Evolutionary conservation across 2,113 vertebrate genomes (phyloP).

Genomic region (Panthera leo): DNA sequence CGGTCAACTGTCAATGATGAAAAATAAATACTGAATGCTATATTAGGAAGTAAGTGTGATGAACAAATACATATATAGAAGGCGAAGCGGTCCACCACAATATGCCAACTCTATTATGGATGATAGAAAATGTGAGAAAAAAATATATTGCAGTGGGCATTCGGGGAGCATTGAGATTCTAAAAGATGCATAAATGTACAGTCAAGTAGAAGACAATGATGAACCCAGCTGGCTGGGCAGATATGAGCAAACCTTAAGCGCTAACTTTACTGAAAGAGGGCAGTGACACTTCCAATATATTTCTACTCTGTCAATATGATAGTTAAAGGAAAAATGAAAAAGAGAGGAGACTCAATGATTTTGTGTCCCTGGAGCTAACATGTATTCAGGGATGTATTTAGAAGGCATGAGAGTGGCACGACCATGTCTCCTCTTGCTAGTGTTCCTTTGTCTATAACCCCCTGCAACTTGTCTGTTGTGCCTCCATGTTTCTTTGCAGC

Average conservation of each 20-base stretch:
- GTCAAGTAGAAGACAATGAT: not conserved
- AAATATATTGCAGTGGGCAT: constrained; percentile 34
- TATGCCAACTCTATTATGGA: constrained; percentile 18
- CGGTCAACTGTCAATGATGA: constrained; percentile 54
- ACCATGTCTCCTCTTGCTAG: not conserved
- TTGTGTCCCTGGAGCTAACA: not conserved
- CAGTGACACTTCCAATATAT: not conserved
- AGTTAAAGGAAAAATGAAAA: not conserved
- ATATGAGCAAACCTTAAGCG: not conserved
- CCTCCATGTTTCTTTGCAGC: not conserved
- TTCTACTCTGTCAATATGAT: not conserved
- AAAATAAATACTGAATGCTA: constrained; percentile 60
- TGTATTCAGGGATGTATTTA: not conserved
- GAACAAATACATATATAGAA: not conserved
- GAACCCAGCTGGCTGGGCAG: not conserved
- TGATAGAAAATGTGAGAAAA: constrained; percentile 15
- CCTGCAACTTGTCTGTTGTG: not conserved
- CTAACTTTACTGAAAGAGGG: not conserved
- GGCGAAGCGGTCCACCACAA: not conserved
- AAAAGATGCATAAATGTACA: constrained; percentile 32
- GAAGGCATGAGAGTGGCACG: not conserved
- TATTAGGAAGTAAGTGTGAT: constrained; percentile 36
- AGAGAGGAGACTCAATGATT: not conserved
- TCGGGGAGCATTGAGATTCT: constrained; percentile 49
- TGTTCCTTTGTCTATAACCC: not conserved